Base-by-base conservation (phyloP, 2,888 invertebrate species). In the Yponomeuta sedellus region DNA sequence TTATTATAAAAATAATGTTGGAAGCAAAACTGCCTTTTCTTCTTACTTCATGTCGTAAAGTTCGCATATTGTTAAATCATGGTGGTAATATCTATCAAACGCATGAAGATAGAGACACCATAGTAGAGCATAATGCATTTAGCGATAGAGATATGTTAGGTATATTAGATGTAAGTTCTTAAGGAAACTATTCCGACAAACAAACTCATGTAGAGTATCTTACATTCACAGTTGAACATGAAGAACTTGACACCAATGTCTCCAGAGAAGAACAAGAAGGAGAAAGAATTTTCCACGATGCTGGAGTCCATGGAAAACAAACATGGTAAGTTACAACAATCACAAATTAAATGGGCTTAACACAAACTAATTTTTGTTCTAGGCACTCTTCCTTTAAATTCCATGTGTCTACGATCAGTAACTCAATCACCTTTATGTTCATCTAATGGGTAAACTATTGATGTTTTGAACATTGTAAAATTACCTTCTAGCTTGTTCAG, bases 291-390 rank as follows among this genome's bases (percentile, higher is more conserved):
- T 66, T 92, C 95, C 34, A 93, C 95, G 20, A 93, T 96, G 88
- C 92, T 97, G 62, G 94, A 94, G 70, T 94, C 95, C 66, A 94
- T 97, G 93, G 96, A 97, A 77, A 94, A 94, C 39, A 97, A 96
- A 82, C 96, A 97, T 86, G 96, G 97, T 97, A 92, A 91, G 94
- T 88, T 20, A 1, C 34, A 34, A 34, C 8, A 8, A 34, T 8
- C 8, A 34, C 34, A 34, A 2, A 34, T 34, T 34, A 34, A 34
- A 34, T 34, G 34, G 8, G 34, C 34, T 34, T 34, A 8, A 34
- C 6, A 6, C 10, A 34, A 34, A 16, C 12, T 52, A 52, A 12
- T 52, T 57, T 57, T 19, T 1, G 20, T 19, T 19, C 10, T 57
- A 11, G 59, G 20, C 59, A 59, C 59, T 19, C 22, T 6, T 59